Conservation (phyloP, 1,140 invertebrate genomes). For the Drosophila nikananu region DNA sequence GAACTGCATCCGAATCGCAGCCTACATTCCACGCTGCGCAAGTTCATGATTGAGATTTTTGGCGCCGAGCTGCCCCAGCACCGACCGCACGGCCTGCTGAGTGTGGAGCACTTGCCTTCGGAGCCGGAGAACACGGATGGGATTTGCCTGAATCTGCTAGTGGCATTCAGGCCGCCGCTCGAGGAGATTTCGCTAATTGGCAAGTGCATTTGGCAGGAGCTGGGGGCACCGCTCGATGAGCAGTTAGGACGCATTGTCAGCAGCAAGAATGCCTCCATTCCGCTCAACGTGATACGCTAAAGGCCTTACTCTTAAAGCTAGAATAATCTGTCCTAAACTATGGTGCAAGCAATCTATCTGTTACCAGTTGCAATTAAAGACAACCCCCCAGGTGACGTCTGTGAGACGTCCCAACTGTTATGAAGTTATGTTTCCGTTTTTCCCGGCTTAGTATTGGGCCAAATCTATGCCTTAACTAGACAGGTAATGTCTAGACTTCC, state of each 20-base stretch:
- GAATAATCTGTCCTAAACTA: slow-evolving; percentile 34
- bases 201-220: slow-evolving; percentile 95
- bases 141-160: slow-evolving; percentile 92
- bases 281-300: slow-evolving; percentile 92
- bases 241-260: slow-evolving; percentile 89
- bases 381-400: slow-evolving; percentile 13
- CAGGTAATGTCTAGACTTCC: background rate
- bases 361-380: slow-evolving; percentile 42
- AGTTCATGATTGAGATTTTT: slow-evolving; percentile 96
- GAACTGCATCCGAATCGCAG: slow-evolving; percentile 95
- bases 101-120: slow-evolving; percentile 87
- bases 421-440: background rate
- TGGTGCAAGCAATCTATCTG: slow-evolving; percentile 68
- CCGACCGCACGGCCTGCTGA: slow-evolving; percentile 92
- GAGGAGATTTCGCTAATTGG: slow-evolving; percentile 94
- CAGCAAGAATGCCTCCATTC: slow-evolving; percentile 91
- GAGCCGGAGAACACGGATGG: slow-evolving; percentile 88
- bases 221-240: slow-evolving; percentile 90
- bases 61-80: slow-evolving; percentile 94
- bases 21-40: slow-evolving; percentile 94
- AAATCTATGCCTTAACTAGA: background rate
- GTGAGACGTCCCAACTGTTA: slow-evolving; percentile 20
- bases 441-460: background rate
- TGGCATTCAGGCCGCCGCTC: slow-evolving; percentile 93
- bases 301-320: slow-evolving; percentile 26